Percentiles rank a stretch among this genome's conserved stretches.
phyloP scores from a whole-genome alignment of 37 sponge, comb jelly and placozoan species.

The Oopsacas minuta region DNA sequence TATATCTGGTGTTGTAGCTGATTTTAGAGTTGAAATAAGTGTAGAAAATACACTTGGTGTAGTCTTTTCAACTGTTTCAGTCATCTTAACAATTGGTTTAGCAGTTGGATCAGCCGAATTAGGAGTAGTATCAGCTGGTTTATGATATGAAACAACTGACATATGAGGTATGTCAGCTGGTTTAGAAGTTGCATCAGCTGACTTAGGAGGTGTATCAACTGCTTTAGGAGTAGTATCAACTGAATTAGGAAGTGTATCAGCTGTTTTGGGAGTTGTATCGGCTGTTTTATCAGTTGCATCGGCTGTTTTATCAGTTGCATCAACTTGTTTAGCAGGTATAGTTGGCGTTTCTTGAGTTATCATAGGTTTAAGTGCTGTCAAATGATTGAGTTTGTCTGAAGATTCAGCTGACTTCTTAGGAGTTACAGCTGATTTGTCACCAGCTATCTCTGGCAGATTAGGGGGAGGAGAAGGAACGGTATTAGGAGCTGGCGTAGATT shows the following conservation, averaged over 20 bases:
- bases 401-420: background rate
- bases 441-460: background rate
- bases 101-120: background rate
- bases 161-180: too few species aligned
- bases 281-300: background rate
- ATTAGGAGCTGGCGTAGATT: background rate
- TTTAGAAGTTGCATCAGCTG: background rate
- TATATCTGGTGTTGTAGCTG: background rate
- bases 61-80: background rate
- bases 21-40: too few species aligned
- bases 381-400: background rate
- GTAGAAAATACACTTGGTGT: too few species aligned
- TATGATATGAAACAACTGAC: background rate
- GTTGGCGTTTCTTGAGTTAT: too few species aligned
- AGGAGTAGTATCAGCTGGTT: background rate
- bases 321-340: too few species aligned
- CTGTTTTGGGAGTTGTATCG: background rate
- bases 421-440: background rate
- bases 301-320: background rate
- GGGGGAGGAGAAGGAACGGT: background rate
- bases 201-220: background rate
- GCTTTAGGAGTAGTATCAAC: background rate
- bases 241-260: too few species aligned
- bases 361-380: background rate
- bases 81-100: background rate